Evolutionary conservation across 2,888 invertebrate species (phyloP).

Genomic region (Agrotis ipsilon): DNA sequence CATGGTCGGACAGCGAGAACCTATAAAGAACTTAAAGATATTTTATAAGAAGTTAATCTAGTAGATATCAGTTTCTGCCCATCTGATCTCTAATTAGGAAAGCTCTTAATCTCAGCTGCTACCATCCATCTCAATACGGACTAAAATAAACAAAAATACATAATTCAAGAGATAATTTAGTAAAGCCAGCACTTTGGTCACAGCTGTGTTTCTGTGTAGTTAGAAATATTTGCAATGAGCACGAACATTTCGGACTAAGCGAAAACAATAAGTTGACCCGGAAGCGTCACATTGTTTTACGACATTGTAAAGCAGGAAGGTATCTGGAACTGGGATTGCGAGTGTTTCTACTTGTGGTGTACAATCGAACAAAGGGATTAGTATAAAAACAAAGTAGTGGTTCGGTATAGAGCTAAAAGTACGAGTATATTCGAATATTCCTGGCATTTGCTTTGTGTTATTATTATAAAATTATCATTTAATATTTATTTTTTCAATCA

Average conservation of each 20-base stretch:
- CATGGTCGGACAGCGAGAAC: too few species aligned
- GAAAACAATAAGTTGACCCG: conserved; percentile 67
- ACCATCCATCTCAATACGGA: conserved; percentile 10
- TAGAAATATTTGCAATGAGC: conserved; percentile 62
- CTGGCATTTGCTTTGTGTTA: too few species aligned
- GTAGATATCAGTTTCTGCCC: not conserved
- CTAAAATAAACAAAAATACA: conserved; percentile 49
- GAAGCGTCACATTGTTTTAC: conserved; percentile 69
- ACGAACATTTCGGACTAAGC: conserved; percentile 61
- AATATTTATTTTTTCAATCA: too few species aligned
- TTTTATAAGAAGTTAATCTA: not conserved
- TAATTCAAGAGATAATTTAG: conserved; percentile 45
- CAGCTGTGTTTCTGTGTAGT: conserved; percentile 59
- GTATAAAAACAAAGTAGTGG: not conserved
- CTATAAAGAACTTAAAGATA: not conserved
- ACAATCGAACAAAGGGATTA: conserved; percentile 8
- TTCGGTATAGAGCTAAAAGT: too few species aligned
- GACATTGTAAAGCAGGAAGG: conserved; percentile 63
- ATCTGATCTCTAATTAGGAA: conserved; percentile 31
- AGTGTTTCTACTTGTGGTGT: conserved; percentile 47
- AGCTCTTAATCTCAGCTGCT: conserved; percentile 27
- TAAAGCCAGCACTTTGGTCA: conserved; percentile 24
- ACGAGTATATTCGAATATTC: too few species aligned
- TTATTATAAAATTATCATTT: too few species aligned
- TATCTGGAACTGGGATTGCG: conserved; percentile 62